Evolutionary conservation across 1,140 invertebrate species (phyloP).

Genomic region (Pseudomyrmex flavicornis): DNA sequence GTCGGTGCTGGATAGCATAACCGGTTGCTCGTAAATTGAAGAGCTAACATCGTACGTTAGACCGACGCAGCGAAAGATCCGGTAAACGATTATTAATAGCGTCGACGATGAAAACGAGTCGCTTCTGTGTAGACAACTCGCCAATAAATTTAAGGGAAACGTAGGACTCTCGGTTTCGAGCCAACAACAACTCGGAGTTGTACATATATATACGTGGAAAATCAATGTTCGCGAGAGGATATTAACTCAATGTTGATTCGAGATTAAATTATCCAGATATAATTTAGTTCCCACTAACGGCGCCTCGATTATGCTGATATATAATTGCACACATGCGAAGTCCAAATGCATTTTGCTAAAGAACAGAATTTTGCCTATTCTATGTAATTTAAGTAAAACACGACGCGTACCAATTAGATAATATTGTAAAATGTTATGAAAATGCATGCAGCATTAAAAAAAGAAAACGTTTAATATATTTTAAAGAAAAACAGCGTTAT

Average conservation of each 20-base stretch:
- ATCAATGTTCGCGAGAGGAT: too few species aligned
- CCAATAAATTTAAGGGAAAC: constrained; percentile 36
- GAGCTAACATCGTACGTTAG: constrained; percentile 53
- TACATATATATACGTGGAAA: too few species aligned
- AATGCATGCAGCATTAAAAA: too few species aligned
- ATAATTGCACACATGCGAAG: background rate
- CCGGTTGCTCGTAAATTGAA: constrained; percentile 47
- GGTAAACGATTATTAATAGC: constrained; percentile 53
- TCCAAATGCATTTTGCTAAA: background rate
- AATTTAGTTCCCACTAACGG: background rate
- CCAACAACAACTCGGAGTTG: background rate
- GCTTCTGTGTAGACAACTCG: constrained; percentile 21
- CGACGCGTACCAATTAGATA: background rate
- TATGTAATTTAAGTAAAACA: background rate
- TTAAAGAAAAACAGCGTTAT: background rate
- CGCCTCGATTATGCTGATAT: background rate
- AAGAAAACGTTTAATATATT: constrained; percentile 19
- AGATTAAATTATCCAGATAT: background rate
- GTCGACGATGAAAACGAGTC: constrained; percentile 53
- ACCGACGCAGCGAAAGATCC: constrained; percentile 48
- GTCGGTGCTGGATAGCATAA: constrained; percentile 30
- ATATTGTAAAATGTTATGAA: too few species aligned
- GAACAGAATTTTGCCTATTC: background rate
- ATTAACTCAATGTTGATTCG: background rate
- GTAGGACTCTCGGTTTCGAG: background rate